Conservation (phyloP, 2,113 vertebrate genomes). For the Calidris pugnax region DNA sequence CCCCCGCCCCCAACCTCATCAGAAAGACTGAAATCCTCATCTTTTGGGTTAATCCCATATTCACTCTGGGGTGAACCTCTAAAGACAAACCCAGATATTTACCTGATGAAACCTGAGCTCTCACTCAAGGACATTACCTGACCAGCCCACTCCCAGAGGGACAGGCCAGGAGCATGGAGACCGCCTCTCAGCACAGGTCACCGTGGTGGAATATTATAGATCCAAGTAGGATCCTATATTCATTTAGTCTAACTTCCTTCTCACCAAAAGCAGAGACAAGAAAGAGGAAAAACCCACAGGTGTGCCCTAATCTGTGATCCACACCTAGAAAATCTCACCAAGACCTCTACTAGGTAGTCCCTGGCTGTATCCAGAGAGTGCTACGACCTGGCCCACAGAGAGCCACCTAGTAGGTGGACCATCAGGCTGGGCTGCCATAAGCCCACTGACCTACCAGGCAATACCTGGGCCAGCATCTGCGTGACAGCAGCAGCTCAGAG, state of each 20-base stretch:
- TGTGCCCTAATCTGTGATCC: background rate
- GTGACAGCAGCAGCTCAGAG: background rate
- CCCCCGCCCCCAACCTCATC: fast-evolving
- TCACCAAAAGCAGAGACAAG: background rate
- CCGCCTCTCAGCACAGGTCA: background rate
- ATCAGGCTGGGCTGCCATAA: no score
- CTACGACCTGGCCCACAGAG: background rate
- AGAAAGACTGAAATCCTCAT: background rate
- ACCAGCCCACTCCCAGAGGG: fast-evolving
- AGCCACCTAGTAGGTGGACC: no score
- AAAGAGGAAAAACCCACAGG: background rate
- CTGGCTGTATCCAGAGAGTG: background rate
- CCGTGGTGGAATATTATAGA: fast-evolving
- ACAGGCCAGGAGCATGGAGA: background rate
- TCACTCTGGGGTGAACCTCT: background rate
- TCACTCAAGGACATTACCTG: background rate
- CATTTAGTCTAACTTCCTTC: background rate
- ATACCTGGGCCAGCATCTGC: fast-evolving
- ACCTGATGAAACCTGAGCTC: background rate
- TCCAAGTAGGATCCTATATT: background rate
- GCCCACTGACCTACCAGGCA: background rate
- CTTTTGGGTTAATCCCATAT: background rate
- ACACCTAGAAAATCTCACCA: background rate
- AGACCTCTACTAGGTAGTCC: background rate
- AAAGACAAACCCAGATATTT: background rate